Evolutionary conservation across 2,888 invertebrate genomes (phyloP).

Genomic region (Choristoneura rosaceana): DNA sequence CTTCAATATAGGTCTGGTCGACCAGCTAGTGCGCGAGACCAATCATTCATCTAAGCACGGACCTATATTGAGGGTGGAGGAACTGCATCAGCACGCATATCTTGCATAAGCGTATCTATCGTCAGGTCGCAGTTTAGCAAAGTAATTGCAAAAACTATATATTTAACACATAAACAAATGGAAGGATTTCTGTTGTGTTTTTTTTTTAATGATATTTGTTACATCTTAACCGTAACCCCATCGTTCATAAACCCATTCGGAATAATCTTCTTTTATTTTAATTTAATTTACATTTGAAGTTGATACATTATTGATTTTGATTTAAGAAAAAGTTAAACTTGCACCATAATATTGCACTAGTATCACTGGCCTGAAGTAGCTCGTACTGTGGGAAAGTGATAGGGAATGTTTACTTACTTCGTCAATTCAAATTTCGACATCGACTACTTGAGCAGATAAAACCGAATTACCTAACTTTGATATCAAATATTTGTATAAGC

Average conservation of each 20-base stretch:
- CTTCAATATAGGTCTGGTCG: too few species aligned
- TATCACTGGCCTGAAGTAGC: slow-evolving; percentile 19
- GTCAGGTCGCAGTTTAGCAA: too few species aligned
- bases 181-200: neutral
- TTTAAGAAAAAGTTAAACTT: too few species aligned
- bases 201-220: neutral
- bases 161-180: slow-evolving; percentile 27
- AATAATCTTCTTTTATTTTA: too few species aligned
- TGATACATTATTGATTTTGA: neutral
- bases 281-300: neutral
- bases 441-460: slow-evolving; percentile 55
- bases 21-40: too few species aligned
- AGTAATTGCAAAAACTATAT: too few species aligned
- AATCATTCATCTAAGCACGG: too few species aligned
- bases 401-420: slow-evolving; percentile 26
- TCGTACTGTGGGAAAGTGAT: slow-evolving; percentile 50
- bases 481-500: slow-evolving; percentile 32
- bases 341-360: neutral
- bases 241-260: too few species aligned
- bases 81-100: too few species aligned
- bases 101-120: too few species aligned
- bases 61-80: too few species aligned
- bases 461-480: slow-evolving; percentile 29
- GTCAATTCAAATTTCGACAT: slow-evolving; percentile 49
- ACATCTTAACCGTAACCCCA: too few species aligned